Base-by-base conservation (phyloP, 1,140 invertebrate species). In the Euschistus heros region DNA sequence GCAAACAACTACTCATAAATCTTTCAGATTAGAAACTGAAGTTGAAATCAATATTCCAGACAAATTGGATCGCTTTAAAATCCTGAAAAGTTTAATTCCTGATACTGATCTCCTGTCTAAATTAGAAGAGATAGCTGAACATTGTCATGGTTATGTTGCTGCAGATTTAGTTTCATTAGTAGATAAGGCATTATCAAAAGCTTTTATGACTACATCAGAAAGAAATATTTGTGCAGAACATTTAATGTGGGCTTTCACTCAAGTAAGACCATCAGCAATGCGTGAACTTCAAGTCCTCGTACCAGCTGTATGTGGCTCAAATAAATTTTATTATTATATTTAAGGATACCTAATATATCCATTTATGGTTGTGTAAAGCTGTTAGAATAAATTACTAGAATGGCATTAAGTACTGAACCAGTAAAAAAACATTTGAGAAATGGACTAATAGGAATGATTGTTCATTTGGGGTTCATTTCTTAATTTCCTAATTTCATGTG, bases 241-340 rank as follows among this genome's bases (percentile, higher is more conserved):
- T 74, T 78, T 89, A 27, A 73, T 81, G 42, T 72, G 75, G 18
- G 89, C 89, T 24, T 73, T 93, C 27, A 84, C 77, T 7, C 73
- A 80, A 30, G 84, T 92, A 0, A 86, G 86, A 71, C 92, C 94
- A 0, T 92, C 88, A 73, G 92, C 91, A 0, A 94, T 97, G 89
- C 83, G 90, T 67, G 91, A 94, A 76, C 82, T 95, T 1, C 77
- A 88, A 24, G 83, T 96, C 66, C 89, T 95, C 76, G 78, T 85
- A 26, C 86, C 89, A 8, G 86, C 91, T 76, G 89, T 94, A 72
- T 72, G 69, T 60, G 14, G 2, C 27, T 7, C 7, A 30, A 30
- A 30, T 30, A 30, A 30, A 30, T 4, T 30, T n/a, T n/a, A n/a
- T n/a, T n/a, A n/a, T n/a, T n/a, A n/a, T n/a, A n/a, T n/a, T n/a